A percentile compares a stretch with the other conserved stretches of the same genome.
phyloP scores from a whole-genome alignment of 1,140 invertebrate species.

The Papilio machaon region DNA sequence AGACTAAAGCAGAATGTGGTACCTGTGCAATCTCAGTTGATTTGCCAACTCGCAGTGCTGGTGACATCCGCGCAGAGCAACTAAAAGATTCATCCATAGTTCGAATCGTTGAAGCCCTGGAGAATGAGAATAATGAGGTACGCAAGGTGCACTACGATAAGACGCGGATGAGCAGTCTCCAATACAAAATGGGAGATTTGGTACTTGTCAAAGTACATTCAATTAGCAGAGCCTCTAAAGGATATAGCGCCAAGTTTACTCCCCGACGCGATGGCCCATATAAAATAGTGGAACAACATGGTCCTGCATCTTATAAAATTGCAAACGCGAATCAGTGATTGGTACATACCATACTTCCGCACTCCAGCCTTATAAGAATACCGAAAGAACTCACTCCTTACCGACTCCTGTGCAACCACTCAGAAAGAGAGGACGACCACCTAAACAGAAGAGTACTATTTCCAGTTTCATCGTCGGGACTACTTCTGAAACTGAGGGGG shows the following conservation, averaged over 20 bases:
- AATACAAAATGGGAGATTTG: constrained; percentile 35
- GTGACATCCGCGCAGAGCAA: constrained; percentile 37
- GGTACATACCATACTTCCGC: constrained; percentile 43
- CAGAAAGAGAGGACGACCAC: too few relatives aligned
- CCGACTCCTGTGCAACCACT: too few relatives aligned
- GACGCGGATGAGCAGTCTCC: constrained; percentile 5
- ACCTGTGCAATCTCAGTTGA: constrained; percentile 24
- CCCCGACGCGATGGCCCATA: constrained; percentile 44
- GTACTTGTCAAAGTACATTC: constrained; percentile 34
- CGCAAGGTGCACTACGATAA: constrained; percentile 41
- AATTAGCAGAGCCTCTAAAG: constrained; percentile 30
- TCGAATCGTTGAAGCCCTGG: constrained; percentile 22
- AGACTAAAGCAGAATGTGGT: constrained; percentile 23
- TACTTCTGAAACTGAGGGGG: too few relatives aligned
- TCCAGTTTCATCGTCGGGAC: too few relatives aligned
- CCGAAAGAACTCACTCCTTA: too few relatives aligned
- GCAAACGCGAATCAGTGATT: background rate
- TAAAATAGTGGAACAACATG: constrained; percentile 32
- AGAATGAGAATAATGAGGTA: constrained; percentile 23
- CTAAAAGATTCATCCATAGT: constrained; percentile 40
- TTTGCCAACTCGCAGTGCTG: constrained; percentile 1
- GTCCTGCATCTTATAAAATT: constrained; percentile 38
- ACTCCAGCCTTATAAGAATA: constrained; percentile 14
- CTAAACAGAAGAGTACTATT: too few relatives aligned
- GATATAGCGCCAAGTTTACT: constrained; percentile 37